Percentiles rank a stretch among this genome's conserved stretches.
Conservation (phyloP, 2,888 invertebrate species). For the Hylaea fasciaria region DNA sequence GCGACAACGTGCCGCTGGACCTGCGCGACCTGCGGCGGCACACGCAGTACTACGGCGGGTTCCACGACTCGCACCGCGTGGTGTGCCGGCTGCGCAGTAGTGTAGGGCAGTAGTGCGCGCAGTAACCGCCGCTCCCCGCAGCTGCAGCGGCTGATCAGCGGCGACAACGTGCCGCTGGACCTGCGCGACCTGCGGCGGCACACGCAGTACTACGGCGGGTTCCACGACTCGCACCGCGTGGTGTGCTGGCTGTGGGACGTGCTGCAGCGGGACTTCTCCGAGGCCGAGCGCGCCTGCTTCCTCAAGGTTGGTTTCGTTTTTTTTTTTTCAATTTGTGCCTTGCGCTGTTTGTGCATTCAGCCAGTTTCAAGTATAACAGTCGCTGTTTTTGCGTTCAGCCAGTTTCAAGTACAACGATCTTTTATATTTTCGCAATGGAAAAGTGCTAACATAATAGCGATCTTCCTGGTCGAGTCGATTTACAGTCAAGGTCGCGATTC, state of each 20-base stretch:
- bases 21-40: conserved; percentile 93
- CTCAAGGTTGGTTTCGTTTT: conserved; percentile 90
- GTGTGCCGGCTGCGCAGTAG: too few species aligned
- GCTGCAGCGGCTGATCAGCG: conserved; percentile 97
- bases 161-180: conserved; percentile 97
- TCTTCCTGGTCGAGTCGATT: too few species aligned
- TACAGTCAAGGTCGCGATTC: too few species aligned
- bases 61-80: conserved; percentile 98
- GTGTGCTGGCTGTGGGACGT: conserved; percentile 99
- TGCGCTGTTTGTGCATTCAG: too few species aligned
- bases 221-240: conserved; percentile 98
- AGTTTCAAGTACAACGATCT: too few species aligned
- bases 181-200: conserved; percentile 93
- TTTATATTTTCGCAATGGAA: too few species aligned
- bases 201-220: conserved; percentile 99
- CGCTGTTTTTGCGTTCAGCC: too few species aligned
- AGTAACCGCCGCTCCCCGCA: too few species aligned
- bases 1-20: conserved; percentile 97
- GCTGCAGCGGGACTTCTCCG: conserved; percentile 96
- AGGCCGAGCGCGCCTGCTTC: conserved; percentile 96
- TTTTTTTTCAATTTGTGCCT: too few species aligned
- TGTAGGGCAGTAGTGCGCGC: too few species aligned
- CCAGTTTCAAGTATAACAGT: too few species aligned
- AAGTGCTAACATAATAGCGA: too few species aligned
- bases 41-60: conserved; percentile 99